phyloP scores from a whole-genome alignment of 2,797 vertebrate species.

The Vultur gryphus region DNA sequence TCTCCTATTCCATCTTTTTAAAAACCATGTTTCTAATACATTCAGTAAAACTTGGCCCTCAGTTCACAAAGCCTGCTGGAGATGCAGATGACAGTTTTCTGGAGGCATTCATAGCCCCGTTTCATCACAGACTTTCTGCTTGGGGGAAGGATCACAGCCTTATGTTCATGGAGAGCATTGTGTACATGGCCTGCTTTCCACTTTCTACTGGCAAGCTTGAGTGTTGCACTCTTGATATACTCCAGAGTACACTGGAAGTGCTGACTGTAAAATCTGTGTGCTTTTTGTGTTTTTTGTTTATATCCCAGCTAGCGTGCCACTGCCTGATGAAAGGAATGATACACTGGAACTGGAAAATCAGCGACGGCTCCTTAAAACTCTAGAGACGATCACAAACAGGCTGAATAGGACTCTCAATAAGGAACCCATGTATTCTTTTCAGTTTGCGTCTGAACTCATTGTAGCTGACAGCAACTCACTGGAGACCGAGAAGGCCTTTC shows the following conservation, averaged over 20 bases:
- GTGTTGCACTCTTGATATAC: background rate
- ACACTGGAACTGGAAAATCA: slow-evolving; percentile 92
- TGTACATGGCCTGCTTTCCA: background rate
- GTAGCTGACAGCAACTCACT: slow-evolving; percentile 91
- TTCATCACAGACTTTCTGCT: background rate
- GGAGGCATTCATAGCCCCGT: background rate
- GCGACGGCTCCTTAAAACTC: slow-evolving; percentile 86
- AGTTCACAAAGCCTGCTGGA: background rate
- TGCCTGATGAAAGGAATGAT: slow-evolving; percentile 92
- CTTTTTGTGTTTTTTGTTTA: slow-evolving; percentile 44
- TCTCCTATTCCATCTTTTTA: background rate
- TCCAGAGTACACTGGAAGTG: background rate
- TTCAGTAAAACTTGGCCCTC: background rate
- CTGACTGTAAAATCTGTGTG: background rate
- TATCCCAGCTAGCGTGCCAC: slow-evolving; percentile 92
- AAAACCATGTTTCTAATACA: background rate
- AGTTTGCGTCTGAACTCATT: slow-evolving; percentile 89
- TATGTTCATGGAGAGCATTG: background rate
- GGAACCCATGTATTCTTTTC: slow-evolving; percentile 90
- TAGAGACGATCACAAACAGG: slow-evolving; percentile 91
- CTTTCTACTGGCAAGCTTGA: background rate
- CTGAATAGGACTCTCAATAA: slow-evolving; percentile 89
- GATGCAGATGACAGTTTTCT: background rate
- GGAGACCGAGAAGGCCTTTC: slow-evolving; percentile 86
- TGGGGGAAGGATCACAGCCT: background rate